A percentile compares a stretch with the other conserved stretches of the same genome.
phyloP scores from a whole-genome alignment of 2,888 invertebrate species.

The Nemoura dubitans region DNA sequence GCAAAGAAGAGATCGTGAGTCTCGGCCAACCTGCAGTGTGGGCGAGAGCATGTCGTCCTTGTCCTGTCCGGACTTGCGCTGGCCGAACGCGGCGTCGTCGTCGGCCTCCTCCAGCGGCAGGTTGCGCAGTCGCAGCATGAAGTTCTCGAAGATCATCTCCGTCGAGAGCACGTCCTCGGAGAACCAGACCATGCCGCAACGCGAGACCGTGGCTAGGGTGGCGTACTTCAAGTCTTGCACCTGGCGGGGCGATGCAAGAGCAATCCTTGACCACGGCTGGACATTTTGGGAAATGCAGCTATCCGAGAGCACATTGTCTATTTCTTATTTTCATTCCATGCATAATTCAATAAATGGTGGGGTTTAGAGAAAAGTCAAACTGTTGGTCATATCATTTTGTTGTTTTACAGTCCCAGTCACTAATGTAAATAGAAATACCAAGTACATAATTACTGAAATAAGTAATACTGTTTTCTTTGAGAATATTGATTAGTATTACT shows the following conservation, averaged over 20 bases:
- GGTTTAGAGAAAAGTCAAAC: too few species aligned
- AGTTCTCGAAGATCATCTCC: constrained; percentile 99
- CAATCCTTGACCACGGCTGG: too few species aligned
- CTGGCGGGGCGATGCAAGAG: constrained; percentile 59
- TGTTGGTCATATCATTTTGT: too few species aligned
- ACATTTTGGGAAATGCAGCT: too few species aligned
- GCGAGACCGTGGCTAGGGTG: constrained; percentile 97
- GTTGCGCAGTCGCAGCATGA: constrained; percentile 83
- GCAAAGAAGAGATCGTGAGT: background rate
- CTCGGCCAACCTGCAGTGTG: constrained; percentile 70
- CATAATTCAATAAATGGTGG: too few species aligned
- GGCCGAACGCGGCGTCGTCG: constrained; percentile 70
- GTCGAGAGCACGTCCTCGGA: constrained; percentile 98
- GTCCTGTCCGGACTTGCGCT: constrained; percentile 65
- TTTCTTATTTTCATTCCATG: too few species aligned
- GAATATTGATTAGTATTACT: too few species aligned
- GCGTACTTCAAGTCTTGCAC: constrained; percentile 98
- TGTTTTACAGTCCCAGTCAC: too few species aligned
- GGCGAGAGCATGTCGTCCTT: constrained; percentile 85
- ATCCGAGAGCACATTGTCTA: too few species aligned
- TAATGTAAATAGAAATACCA: too few species aligned
- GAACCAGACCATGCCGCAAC: constrained; percentile 99
- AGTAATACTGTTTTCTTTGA: too few species aligned
- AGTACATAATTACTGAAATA: too few species aligned
- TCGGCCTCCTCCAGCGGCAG: constrained; percentile 91